Evolutionary conservation across 1,140 invertebrate species (phyloP).

Genomic region (Adoxophyes honmai): DNA sequence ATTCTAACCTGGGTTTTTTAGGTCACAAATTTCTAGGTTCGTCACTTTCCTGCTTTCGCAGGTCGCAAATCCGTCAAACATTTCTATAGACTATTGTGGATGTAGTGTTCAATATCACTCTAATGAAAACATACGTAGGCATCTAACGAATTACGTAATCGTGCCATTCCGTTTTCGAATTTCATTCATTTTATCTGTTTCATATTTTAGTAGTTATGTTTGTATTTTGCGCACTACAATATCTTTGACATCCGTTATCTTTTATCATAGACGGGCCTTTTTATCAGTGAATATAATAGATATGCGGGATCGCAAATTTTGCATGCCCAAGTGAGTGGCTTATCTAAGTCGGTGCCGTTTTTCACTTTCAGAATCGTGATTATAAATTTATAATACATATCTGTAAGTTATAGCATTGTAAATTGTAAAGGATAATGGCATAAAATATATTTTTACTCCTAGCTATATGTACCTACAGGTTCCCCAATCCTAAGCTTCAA

Average conservation of each 20-base stretch:
- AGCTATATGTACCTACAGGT: too few species aligned
- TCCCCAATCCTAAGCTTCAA: too few species aligned
- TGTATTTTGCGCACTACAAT: too few species aligned
- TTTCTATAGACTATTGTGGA: constrained; percentile 5
- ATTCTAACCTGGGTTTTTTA: too few species aligned
- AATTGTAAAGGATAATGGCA: too few species aligned
- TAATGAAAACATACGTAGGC: constrained; percentile 9
- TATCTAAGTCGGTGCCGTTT: not conserved
- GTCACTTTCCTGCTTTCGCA: not conserved
- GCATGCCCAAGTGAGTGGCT: not conserved
- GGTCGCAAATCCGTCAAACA: not conserved
- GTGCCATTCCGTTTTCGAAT: too few species aligned
- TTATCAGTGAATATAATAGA: not conserved
- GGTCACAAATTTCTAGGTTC: not conserved
- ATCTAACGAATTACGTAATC: constrained; percentile 6
- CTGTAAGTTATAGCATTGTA: too few species aligned
- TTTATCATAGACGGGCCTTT: not conserved
- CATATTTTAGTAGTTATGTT: too few species aligned
- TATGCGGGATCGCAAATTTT: not conserved
- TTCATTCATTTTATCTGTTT: too few species aligned
- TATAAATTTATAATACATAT: too few species aligned
- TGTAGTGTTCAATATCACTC: constrained; percentile 3
- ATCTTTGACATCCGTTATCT: not conserved
- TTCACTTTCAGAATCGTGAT: too few species aligned
- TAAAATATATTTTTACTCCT: too few species aligned